Conservation (phyloP, 1,140 invertebrate genomes). For the Rhagoletis pomonella region DNA sequence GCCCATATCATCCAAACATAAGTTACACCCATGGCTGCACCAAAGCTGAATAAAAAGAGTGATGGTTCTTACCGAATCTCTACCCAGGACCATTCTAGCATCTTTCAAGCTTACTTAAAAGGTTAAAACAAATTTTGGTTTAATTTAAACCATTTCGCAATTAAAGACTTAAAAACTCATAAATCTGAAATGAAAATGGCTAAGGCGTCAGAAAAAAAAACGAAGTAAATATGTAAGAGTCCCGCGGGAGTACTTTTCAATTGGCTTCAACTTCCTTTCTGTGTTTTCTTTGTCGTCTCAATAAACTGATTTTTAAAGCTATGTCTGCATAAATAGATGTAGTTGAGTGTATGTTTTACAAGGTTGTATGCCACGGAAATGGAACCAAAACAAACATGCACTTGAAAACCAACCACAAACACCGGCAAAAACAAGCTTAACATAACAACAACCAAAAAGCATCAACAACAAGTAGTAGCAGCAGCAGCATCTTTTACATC, state of each 20-base stretch:
- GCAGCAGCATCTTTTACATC: neutral
- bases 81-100: no score
- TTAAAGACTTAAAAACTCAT: neutral
- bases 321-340: neutral
- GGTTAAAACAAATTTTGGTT: no score
- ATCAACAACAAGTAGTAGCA: neutral
- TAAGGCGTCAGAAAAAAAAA: neutral
- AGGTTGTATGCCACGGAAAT: neutral
- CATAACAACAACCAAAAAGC: neutral
- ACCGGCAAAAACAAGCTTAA: neutral
- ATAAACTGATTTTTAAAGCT: neutral
- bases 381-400: constrained; percentile 49
- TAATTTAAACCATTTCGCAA: neutral
- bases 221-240: neutral
- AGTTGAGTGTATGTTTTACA: no score
- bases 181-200: neutral
- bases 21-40: no score
- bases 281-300: neutral
- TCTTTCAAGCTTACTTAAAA: no score
- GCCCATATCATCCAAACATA: no score
- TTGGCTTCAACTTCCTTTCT: neutral
- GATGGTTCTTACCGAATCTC: no score
- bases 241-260: constrained; percentile 44
- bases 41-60: no score
- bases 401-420: constrained; percentile 50